A percentile compares a stretch with the other conserved stretches of the same genome.
phyloP scores from a whole-genome alignment of 1,140 invertebrate genomes.

The Cephus cinctus region DNA sequence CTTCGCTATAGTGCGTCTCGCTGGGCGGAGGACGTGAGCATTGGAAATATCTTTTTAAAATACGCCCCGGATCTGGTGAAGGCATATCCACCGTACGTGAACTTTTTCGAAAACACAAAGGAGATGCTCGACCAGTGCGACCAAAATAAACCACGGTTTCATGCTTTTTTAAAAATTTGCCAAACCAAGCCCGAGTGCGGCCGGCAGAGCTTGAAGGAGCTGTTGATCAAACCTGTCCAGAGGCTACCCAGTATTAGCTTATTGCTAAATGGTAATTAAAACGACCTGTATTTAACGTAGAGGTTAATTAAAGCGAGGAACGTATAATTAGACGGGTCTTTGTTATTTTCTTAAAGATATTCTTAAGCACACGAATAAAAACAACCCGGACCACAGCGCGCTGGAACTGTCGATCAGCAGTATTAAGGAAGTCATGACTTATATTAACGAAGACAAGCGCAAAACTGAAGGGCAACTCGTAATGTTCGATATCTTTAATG shows the following conservation, averaged over 20 bases:
- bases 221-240: conserved; percentile 96
- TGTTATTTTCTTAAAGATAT: conserved; percentile 69
- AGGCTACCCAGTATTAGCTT: conserved; percentile 92
- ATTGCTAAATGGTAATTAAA: conserved; percentile 80
- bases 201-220: conserved; percentile 88
- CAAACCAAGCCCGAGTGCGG: conserved; percentile 92
- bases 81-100: conserved; percentile 96
- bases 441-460: conserved; percentile 96
- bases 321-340: background rate
- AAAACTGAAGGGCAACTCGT: conserved; percentile 92
- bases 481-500: conserved; percentile 97
- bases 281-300: conserved; percentile 1
- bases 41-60: conserved; percentile 85
- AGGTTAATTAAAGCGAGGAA: background rate
- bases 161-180: conserved; percentile 96
- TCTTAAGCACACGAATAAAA: conserved; percentile 84
- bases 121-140: conserved; percentile 89
- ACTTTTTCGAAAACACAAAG: conserved; percentile 96
- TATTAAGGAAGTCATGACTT: conserved; percentile 90
- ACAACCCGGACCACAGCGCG: conserved; percentile 80
- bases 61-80: conserved; percentile 81
- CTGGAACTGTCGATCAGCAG: conserved; percentile 82
- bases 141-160: conserved; percentile 89
- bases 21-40: conserved; percentile 83
- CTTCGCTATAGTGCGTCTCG: conserved; percentile 66